Conservation (phyloP, 2,797 vertebrate genomes). For the Anabacerthia variegaticeps region DNA sequence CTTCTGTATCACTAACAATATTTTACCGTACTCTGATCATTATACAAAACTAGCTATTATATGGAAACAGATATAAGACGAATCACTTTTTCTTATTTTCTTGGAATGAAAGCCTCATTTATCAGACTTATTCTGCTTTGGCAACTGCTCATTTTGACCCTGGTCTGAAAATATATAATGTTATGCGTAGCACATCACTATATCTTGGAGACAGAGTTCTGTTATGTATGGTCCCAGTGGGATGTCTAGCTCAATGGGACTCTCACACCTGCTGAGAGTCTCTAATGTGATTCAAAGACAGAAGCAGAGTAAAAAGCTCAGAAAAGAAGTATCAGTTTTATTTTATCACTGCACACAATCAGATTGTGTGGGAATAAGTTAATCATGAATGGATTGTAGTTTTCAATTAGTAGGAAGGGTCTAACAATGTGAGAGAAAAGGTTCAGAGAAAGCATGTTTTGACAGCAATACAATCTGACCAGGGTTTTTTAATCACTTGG, state of each 20-base stretch:
- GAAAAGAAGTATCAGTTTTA: background rate
- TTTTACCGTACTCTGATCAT: slow-evolving; percentile 32
- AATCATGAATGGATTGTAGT: background rate
- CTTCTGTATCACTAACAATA: slow-evolving; percentile 31
- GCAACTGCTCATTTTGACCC: slow-evolving; percentile 11
- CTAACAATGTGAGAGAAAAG: background rate
- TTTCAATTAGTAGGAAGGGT: background rate
- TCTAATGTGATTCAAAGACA: slow-evolving; percentile 6
- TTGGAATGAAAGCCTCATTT: slow-evolving; percentile 53
- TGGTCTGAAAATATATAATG: background rate
- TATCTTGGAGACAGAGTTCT: background rate
- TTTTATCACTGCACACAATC: background rate
- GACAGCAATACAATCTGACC: background rate
- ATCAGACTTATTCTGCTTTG: slow-evolving; percentile 12
- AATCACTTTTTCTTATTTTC: slow-evolving; percentile 14
- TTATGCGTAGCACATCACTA: background rate
- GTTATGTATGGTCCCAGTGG: background rate
- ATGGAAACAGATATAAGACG: background rate
- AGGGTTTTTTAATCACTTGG: background rate
- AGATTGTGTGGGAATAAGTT: background rate
- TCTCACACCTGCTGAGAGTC: slow-evolving; percentile 17
- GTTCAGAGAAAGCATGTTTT: background rate
- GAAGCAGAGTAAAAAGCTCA: slow-evolving; percentile 4
- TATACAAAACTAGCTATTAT: slow-evolving; percentile 29
- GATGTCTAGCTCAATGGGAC: background rate